Conservation (phyloP, 1,140 invertebrate genomes). For the Drosophila obscura region DNA sequence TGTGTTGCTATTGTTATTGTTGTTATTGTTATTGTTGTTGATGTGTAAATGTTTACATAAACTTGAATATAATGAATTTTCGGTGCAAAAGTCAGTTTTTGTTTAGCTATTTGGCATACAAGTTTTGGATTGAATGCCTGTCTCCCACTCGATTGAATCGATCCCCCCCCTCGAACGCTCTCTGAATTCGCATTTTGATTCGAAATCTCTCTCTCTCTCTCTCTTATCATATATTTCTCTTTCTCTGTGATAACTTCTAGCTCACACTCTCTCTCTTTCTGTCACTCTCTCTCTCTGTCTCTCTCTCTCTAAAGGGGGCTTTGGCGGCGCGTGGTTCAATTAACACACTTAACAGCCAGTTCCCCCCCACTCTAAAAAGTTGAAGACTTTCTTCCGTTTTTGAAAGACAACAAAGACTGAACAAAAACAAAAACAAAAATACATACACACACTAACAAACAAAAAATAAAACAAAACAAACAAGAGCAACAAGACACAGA, state of each 20-base stretch:
- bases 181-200: no score
- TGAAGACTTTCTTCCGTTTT: no score
- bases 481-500: conserved; percentile 8
- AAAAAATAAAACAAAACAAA: conserved; percentile 12
- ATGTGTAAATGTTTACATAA: conserved; percentile 78
- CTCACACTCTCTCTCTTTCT: background rate
- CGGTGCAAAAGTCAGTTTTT: conserved; percentile 51
- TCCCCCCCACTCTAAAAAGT: no score
- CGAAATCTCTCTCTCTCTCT: background rate
- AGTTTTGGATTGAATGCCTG: background rate
- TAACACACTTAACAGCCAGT: conserved; percentile 63
- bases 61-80: conserved; percentile 64
- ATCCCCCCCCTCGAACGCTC: no score
- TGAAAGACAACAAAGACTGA: no score
- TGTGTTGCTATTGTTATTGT: conserved; percentile 9
- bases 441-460: conserved; percentile 22
- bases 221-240: background rate
- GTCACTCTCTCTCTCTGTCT: background rate
- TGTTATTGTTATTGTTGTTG: conserved; percentile 14
- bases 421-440: conserved; percentile 8
- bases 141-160: no score
- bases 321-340: conserved; percentile 73
- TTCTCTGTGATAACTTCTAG: background rate
- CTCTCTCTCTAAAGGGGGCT: background rate
- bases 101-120: conserved; percentile 39